These are phyloP conservation scores for Metaphire vulgaris DNA, from an alignment of 1,140 invertebrate genomes.

Conservation along the genomic window DNA sequence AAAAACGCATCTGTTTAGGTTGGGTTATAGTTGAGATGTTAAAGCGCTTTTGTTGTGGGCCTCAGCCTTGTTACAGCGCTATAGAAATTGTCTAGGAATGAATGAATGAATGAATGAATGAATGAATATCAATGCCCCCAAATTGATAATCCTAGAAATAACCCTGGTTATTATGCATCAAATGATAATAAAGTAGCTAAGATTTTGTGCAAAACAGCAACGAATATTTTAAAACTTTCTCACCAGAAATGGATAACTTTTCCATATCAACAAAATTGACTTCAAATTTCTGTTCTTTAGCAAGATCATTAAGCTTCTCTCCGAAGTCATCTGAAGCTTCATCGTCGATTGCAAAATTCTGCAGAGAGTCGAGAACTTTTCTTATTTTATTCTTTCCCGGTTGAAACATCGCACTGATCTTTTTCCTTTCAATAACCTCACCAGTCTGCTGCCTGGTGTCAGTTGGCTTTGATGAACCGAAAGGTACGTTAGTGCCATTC, in stretches of 20 bases:
- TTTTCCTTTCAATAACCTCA: background rate
- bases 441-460: background rate
- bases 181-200: too few species aligned
- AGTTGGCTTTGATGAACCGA: background rate
- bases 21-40: too few species aligned
- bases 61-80: too few species aligned
- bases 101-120: too few species aligned
- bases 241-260: background rate
- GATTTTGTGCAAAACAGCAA: too few species aligned
- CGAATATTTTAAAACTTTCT: too few species aligned
- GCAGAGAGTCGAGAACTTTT: background rate
- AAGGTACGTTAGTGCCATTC: background rate
- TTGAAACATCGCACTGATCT: background rate
- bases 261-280: background rate
- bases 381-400: background rate
- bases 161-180: too few species aligned
- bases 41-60: too few species aligned
- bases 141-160: too few species aligned
- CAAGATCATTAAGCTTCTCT: background rate
- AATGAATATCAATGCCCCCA: too few species aligned
- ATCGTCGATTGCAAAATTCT: background rate
- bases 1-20: too few species aligned
- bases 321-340: background rate
- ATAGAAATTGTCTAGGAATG: too few species aligned
- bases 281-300: background rate